Evolutionary conservation across 2,888 invertebrate species (phyloP), one percentile per base, ranked within the genome.

Genomic region (Cecidostiba fungosa): DNA sequence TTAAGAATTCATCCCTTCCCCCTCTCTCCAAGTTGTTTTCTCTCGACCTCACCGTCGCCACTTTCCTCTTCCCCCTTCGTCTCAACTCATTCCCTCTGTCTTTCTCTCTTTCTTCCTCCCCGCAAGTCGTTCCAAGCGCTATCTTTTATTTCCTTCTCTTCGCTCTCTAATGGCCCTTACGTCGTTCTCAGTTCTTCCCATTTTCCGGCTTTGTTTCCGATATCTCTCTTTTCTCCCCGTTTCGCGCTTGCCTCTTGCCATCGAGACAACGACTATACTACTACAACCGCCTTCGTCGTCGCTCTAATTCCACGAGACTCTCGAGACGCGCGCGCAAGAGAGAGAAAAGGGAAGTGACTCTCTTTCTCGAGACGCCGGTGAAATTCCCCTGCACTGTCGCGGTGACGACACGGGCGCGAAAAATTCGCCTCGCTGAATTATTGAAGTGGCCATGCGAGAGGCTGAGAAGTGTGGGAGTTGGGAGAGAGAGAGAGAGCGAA

Each of bases 121-220:
- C 29, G 14, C 50, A 54, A 14, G 3, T 77, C 62, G 26, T 50
- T 26, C 69, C 19, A 23, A 29, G 43, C 39, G 70, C 59, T 47
- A 66, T 70, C 50, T 70, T 77, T 72, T 76, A 74, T 62, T 73
- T 81, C 62, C 43, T 66, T 50, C 70, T 74, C 62, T 14, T 12
- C 12, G 26, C 74, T 29, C 85, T 80, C 85, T 74, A 74, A 78
- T 82, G 83, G 85, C 77, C 79, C 79, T 74, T 50, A 29, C 77
- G 72, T 81, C 74, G 74, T 85, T 85, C 77, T 81, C 83, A 82
- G 80, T 77, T 84, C 80, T 80, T 83, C 59, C 70, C 86, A 50
- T 84, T 66, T 77, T 70, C 50, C 6, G 69, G 83, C 85, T 87
- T 83, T 74, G 85, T 85, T 82, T 82, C 83, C 85, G 83, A 85